Evolutionary conservation across 2,888 invertebrate genomes (phyloP), one percentile per base, ranked within the genome.

Genomic region (Eupithecia dodoneata): DNA sequence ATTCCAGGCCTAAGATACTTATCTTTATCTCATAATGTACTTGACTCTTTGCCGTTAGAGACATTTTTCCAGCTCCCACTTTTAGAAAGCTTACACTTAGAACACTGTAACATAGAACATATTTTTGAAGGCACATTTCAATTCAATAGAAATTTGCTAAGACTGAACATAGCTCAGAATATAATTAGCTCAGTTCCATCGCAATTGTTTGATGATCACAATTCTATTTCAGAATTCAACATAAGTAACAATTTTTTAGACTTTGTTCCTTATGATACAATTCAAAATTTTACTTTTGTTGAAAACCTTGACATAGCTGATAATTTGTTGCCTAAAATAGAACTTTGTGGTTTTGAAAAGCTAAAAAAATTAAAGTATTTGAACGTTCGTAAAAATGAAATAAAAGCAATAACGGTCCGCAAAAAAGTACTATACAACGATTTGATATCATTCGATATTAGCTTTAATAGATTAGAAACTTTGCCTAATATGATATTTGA

Each of bases 31-130:
- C 96, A 96, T 83, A 98, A 98, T 89, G 97, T 98, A 88, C 96
- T 98, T 80, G 97, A 97, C 83, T 96, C 96, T 85, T 96, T 98
- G 79, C 96, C 96, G 80, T 94, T 96, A 4, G 96, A 96, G 76
- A 97, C 97, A 45, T 96, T 98, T 82, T 96, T 96, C 83, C 97
- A 97, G 71, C 92, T 98, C 79, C 97, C 98, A 10, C 97, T 97
- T 3, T 93, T 98, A 83, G 98, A 97, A 89, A 96, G 96, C 65
- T 94, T 98, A 80, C 94, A 96, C 73, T 95, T 97, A 86, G 97
- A 97, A 84, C 96, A 97, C 85, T 97, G 97, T 82, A 96, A 96
- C 78, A 96, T 98, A 80, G 94, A 96, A 71, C 94, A 96, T 78
- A 95, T 98, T 80, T 97, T 97, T 5, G 95, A 96, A 75, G 96